Base-by-base conservation (phyloP, 2,113 vertebrate species). In the Mugil cephalus region DNA sequence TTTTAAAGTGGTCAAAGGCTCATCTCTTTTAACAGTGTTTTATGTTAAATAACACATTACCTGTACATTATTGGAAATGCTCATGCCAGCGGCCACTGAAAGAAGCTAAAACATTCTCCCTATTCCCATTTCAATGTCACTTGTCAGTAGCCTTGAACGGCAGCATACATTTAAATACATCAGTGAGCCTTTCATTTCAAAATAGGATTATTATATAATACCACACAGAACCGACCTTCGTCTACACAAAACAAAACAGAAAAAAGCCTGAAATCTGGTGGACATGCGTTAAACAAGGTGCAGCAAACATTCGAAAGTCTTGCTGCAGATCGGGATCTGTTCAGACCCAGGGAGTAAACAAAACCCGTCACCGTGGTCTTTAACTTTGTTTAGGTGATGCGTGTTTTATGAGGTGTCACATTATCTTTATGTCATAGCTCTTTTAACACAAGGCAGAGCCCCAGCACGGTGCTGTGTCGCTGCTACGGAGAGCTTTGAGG, bases 41-140 rank as follows among this genome's bases (percentile, higher is more conserved):
- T 35, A 60, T 15, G 65, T 54, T 54, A 60, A 48, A 78, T 36
- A 47, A 17, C 39, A 42, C 56, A 47, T 73, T 63, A 14, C 10
- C 17, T 10, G 10, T n/a, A 53, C n/a, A 36, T 3, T 38, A 46
- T 50, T 40, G 56, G 15, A 34, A 13, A 19, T 38, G 10, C 43
- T 56, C 40, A 39, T 56, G 36, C 3, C 10, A 46, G 64, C 10
- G 21, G 15, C 7, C 5, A 48, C 9, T 50, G 36, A 40, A 46
- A n/a, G n/a, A 54, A 40, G 24, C 15, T 42, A 36, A 7, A 6
- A 4, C 35, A 35, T 58, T 30, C 24, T 19, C 21, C 40, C 6
- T 30, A 19, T 47, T 66, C 39, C 45, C 19, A 18, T 70, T 70
- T 79, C 8, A 17, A 10, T 48, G 58, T 2, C 48, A 52, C 39